These are phyloP conservation scores for Julus scanicus DNA, from an alignment of 2,888 invertebrate genomes.

Conservation along the genomic window DNA sequence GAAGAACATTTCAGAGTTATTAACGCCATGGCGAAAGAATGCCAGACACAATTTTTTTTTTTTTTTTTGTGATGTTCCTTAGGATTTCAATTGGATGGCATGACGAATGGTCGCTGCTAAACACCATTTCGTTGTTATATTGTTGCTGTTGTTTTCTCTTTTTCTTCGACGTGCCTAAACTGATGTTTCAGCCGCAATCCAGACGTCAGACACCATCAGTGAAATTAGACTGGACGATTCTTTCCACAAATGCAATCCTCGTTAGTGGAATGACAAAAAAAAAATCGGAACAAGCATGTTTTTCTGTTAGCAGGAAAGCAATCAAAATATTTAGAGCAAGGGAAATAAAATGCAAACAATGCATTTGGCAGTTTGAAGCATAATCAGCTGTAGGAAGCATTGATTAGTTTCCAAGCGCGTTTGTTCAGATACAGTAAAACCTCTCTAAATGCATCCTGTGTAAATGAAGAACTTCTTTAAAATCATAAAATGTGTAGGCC, in stretches of 20 bases:
- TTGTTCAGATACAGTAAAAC: not conserved
- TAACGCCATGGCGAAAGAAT: slow-evolving; percentile 23
- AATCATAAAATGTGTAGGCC: too few relatives aligned
- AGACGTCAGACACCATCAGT: slow-evolving; percentile 37
- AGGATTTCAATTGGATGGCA: slow-evolving; percentile 32
- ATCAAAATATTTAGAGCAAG: not conserved
- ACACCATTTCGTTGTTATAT: not conserved
- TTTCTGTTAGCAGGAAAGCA: slow-evolving; percentile 2
- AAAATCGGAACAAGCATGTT: not conserved
- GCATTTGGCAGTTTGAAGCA: not conserved
- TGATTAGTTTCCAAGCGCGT: not conserved
- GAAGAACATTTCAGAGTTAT: not conserved
- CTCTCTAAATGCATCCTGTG: not conserved
- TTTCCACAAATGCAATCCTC: not conserved
- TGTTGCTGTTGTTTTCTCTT: slow-evolving; percentile 5
- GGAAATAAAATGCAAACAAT: not conserved
- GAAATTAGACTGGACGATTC: slow-evolving; percentile 27
- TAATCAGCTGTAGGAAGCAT: not conserved
- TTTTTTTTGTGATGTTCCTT: not conserved
- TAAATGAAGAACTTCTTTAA: too few relatives aligned
- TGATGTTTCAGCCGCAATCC: not conserved
- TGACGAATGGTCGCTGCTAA: not conserved
- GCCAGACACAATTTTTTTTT: slow-evolving; percentile 9
- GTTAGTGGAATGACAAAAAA: not conserved
- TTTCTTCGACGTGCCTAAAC: not conserved